These are phyloP conservation scores for Arge pagana DNA, from an alignment of 2,888 invertebrate species.

Conservation along the genomic window DNA sequence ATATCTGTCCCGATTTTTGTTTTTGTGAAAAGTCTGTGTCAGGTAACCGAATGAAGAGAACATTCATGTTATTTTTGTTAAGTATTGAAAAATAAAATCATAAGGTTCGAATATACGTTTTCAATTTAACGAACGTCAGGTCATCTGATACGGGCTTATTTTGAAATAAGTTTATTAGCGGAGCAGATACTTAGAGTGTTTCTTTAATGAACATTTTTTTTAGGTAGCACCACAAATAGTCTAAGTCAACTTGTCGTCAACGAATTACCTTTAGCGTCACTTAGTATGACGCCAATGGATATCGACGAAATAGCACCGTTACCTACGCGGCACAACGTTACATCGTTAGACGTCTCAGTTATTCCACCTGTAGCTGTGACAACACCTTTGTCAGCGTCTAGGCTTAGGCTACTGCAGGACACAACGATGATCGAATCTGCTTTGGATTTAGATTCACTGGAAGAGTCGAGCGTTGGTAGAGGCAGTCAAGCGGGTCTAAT, in stretches of 20 bases:
- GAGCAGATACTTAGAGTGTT: background rate
- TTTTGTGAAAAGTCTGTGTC: too few relatives aligned
- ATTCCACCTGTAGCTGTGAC: conserved; percentile 50
- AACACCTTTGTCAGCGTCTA: conserved; percentile 65
- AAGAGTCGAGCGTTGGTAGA: conserved; percentile 72
- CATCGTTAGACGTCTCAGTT: conserved; percentile 45
- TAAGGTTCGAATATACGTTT: too few relatives aligned
- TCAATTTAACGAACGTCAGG: too few relatives aligned
- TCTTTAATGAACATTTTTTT: conserved; percentile 39
- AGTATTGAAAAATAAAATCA: too few relatives aligned
- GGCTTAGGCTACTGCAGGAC: conserved; percentile 79
- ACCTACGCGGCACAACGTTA: conserved; percentile 42
- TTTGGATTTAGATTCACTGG: conserved; percentile 84
- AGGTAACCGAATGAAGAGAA: too few relatives aligned
- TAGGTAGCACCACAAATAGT: conserved; percentile 71
- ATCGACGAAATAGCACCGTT: conserved; percentile 55
- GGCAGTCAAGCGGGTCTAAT: conserved; percentile 71
- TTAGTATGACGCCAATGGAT: conserved; percentile 56
- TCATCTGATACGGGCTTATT: conserved; percentile 14
- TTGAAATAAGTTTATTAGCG: background rate
- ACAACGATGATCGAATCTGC: conserved; percentile 92
- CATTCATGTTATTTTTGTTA: too few relatives aligned
- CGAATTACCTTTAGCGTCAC: conserved; percentile 66
- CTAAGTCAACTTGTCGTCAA: conserved; percentile 69
- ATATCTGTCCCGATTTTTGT: too few relatives aligned